Percentiles rank a stretch among this genome's conserved stretches.
Evolutionary conservation across 2,113 vertebrate species (phyloP).

Genomic region (Nesoenas mayeri): DNA sequence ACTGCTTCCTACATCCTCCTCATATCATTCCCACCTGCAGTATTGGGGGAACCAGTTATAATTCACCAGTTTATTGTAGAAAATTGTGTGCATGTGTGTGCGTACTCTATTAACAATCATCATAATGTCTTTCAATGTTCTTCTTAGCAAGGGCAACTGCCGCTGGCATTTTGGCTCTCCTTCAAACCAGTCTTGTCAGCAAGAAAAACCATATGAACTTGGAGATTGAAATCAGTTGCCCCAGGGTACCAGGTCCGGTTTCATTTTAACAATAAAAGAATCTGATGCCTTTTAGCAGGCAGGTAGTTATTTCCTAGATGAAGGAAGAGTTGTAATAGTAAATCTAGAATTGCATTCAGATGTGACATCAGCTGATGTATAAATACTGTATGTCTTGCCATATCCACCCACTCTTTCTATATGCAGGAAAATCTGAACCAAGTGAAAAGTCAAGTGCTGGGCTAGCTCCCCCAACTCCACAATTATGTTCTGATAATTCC

Average conservation of each 20-base stretch:
- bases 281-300: constrained; percentile 66
- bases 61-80: not conserved
- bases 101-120: not conserved
- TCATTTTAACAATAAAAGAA: constrained; percentile 67
- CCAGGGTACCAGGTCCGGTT: constrained; percentile 66
- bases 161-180: constrained; percentile 61
- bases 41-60: not conserved
- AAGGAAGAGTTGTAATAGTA: constrained; percentile 64
- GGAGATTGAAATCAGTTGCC: constrained; percentile 74
- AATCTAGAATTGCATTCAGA: constrained; percentile 64
- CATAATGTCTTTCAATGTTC: constrained; percentile 8
- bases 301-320: constrained; percentile 66
- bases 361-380: constrained; percentile 62
- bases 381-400: constrained; percentile 20
- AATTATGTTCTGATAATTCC: not conserved
- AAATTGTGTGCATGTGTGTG: not conserved
- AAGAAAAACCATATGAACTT: constrained; percentile 68
- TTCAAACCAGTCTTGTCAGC: constrained; percentile 72
- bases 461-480: constrained; percentile 40
- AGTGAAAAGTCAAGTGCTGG: not conserved
- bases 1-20: not conserved
- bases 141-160: constrained; percentile 65
- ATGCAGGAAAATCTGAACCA: constrained; percentile 46
- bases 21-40: not conserved
- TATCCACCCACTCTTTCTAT: constrained; percentile 40